These are phyloP conservation scores for Malacoctenus gilli DNA, from an alignment of 2,797 vertebrate species.

Conservation along the genomic window DNA sequence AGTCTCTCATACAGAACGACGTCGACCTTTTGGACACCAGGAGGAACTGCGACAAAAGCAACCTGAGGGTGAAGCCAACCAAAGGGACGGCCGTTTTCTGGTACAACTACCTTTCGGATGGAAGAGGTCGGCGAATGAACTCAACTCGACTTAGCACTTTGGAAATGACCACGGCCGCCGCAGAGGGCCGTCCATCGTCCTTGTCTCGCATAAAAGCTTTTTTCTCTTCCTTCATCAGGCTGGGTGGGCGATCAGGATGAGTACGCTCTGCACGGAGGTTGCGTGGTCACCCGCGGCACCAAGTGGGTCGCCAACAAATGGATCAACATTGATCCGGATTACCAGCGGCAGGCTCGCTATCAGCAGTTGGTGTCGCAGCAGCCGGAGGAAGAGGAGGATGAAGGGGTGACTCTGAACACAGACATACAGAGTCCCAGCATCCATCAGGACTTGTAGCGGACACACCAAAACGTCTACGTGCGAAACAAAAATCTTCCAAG, in stretches of 20 bases:
- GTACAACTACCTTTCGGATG: conserved; percentile 99
- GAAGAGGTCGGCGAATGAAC: conserved; percentile 84
- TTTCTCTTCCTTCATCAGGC: conserved; percentile 75
- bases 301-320: conserved; percentile 99
- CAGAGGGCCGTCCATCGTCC: no score
- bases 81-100: conserved; percentile 97
- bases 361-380: conserved; percentile 85
- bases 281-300: conserved; percentile 91
- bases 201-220: no score
- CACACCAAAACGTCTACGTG: conserved; percentile 47
- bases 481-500: conserved; percentile 46
- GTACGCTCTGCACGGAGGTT: conserved; percentile 95
- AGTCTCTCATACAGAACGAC: conserved; percentile 96
- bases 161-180: no score
- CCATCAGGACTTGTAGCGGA: conserved; percentile 82
- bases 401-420: conserved; percentile 55
- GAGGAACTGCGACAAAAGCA: conserved; percentile 95
- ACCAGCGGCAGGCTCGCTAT: conserved; percentile 90
- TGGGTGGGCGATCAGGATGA: conserved; percentile 99
- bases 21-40: conserved; percentile 95
- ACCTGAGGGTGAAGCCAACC: conserved; percentile 91
- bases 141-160: no score
- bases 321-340: conserved; percentile 97
- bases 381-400: conserved; percentile 67
- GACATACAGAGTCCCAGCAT: conserved; percentile 62